Base-by-base conservation (phyloP, 2,888 invertebrate genomes). In the Malacosoma neustria region DNA sequence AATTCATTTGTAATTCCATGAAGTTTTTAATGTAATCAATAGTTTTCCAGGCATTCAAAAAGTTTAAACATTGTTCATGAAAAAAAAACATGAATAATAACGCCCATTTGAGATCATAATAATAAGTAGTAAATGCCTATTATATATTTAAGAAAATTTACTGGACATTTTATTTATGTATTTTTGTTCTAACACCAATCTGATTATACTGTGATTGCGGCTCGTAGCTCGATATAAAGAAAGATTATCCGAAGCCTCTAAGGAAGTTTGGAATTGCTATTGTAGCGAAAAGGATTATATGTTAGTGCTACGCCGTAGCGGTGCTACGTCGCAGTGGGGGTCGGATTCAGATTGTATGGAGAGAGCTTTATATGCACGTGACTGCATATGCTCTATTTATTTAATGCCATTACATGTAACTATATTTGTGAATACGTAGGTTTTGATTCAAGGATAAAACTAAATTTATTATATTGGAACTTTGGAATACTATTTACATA, bases 251-350 rank as follows among this genome's bases (percentile, higher is more conserved):
- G 69, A 79, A 82, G 85, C 81, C 87, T 86, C 86, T 81, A 84
- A 87, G 87, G 85, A 87, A 86, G 85, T 87, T 86, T 81, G 85
- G 82, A 87, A 87, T 87, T 87, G 87, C 86, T 85, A 82, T 87
- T 87, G 85, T 86, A 86, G 84, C 85, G 80, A 87, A 86, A 85
- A 85, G 86, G 87, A 87, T 87, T 87, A 87, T 87, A 86, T 74
- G 86, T 80, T 82, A 79, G 77, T 80, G 75, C 81, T 81, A 80
- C 85, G 80, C 54, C 76, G 84, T 82, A 82, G 80, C 61, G 67
- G 60, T 61, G 68, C 76, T 79, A 72, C 75, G 63, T 44, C 53
- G 57, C 51, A 48, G 57, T 61, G 54, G 62, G 67, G 66, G 61
- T 51, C 57, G 64, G 66, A 66, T 74, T 70, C 61, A 63, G 62